These are phyloP conservation scores for Pocillopora verrucosa DNA, from an alignment of 64 coral and sea anemone species.

Conservation along the genomic window DNA sequence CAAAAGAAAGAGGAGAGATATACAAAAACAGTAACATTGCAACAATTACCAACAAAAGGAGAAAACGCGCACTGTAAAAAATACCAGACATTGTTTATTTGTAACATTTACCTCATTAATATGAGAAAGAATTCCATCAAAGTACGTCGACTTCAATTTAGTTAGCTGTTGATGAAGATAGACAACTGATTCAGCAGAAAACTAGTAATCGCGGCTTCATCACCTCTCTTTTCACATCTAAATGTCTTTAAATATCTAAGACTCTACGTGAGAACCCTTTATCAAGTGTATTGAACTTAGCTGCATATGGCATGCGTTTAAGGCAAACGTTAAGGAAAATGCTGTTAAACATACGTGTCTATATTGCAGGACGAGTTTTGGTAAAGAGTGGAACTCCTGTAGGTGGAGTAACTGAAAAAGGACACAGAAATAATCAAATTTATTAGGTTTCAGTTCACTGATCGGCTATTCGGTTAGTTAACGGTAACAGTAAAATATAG, in stretches of 20 bases:
- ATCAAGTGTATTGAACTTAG: no score
- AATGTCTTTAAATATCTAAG: no score
- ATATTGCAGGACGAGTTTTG: constrained; percentile 82
- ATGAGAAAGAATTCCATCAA: constrained; percentile 83
- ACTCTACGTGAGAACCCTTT: no score
- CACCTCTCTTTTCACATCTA: no score
- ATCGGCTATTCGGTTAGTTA: no score
- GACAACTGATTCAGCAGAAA: background rate
- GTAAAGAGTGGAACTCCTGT: constrained; percentile 85
- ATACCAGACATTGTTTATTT: no score
- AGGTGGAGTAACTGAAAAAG: constrained; percentile 68
- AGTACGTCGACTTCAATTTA: constrained; percentile 89
- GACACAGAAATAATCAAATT: background rate
- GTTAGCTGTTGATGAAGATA: constrained; percentile 52
- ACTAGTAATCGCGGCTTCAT: background rate
- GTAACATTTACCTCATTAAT: constrained; percentile 55
- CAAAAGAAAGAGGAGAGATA: background rate
- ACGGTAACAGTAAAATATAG: no score
- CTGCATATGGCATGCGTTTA: background rate
- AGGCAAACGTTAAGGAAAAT: background rate
- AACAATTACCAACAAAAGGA: background rate
- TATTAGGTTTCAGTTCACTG: no score
- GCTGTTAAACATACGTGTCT: constrained; percentile 59
- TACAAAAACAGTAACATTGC: background rate
- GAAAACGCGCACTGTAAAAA: no score